Conservation (phyloP, 2,888 invertebrate species). For the Dioctria linearis region DNA sequence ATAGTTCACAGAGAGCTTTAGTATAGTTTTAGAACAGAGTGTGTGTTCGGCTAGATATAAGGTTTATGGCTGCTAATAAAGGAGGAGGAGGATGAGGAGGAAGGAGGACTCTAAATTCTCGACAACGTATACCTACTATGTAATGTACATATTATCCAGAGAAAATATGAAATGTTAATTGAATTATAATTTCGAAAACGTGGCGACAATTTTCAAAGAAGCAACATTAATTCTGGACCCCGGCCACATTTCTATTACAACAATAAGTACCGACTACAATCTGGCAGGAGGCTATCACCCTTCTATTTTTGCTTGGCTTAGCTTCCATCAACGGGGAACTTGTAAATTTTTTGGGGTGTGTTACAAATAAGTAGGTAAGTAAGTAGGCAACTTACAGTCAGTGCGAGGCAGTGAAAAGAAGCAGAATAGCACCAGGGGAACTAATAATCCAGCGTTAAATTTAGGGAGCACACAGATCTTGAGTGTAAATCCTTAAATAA, state of each 20-base stretch:
- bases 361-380: constrained; percentile 20
- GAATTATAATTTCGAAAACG: constrained; percentile 52
- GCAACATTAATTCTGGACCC: constrained; percentile 20
- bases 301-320: constrained; percentile 25
- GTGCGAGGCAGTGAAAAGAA: no score
- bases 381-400: constrained; percentile 11
- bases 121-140: no score
- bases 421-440: constrained; percentile 15
- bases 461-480: constrained; percentile 44
- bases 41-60: no score
- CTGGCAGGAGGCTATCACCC: no score
- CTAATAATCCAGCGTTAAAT: constrained; percentile 51
- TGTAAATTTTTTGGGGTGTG: constrained; percentile 29
- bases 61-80: background rate
- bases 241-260: background rate
- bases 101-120: background rate
- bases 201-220: constrained; percentile 48
- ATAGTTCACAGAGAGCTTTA: background rate
- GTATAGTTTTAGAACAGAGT: background rate
- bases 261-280: no score
- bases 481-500: constrained; percentile 56
- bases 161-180: constrained; percentile 44
- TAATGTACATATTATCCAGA: background rate
- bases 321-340: background rate
- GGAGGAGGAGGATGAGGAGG: background rate